Evolutionary conservation across 2,888 invertebrate species (phyloP).

Genomic region (Zygothrica quintamaculata): DNA sequence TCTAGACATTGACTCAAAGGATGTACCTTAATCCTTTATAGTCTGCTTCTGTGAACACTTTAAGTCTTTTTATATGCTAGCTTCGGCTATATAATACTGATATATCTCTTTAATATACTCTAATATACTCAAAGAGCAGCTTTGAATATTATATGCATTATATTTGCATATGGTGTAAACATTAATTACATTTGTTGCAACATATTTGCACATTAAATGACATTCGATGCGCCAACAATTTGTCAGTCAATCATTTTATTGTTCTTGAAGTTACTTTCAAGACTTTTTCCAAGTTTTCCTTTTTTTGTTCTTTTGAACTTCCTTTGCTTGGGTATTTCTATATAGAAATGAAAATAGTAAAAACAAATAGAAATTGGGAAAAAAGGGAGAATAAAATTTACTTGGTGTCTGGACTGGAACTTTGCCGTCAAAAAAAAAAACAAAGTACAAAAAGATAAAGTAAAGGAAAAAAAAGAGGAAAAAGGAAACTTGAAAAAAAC

Average conservation of each 20-base stretch:
- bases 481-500: constrained; percentile 40
- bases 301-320: background rate
- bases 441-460: too few relatives aligned
- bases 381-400: constrained; percentile 18
- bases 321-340: constrained; percentile 2
- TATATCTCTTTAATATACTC: too few relatives aligned
- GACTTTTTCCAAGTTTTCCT: constrained; percentile 28
- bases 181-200: constrained; percentile 46
- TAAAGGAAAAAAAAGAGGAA: too few relatives aligned
- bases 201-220: constrained; percentile 28
- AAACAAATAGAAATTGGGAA: too few relatives aligned
- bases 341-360: background rate
- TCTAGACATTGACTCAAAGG: too few relatives aligned
- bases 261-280: constrained; percentile 38
- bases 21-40: too few relatives aligned
- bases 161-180: constrained; percentile 12
- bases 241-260: constrained; percentile 69
- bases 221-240: constrained; percentile 25
- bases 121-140: too few relatives aligned
- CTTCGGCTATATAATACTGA: too few relatives aligned
- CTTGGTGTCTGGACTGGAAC: constrained; percentile 50
- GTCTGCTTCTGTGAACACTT: too few relatives aligned
- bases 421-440: constrained; percentile 53
- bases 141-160: background rate
- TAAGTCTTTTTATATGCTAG: too few relatives aligned